Base-by-base conservation (phyloP, 2,797 vertebrate species). In the Enteromius radiatus region DNA sequence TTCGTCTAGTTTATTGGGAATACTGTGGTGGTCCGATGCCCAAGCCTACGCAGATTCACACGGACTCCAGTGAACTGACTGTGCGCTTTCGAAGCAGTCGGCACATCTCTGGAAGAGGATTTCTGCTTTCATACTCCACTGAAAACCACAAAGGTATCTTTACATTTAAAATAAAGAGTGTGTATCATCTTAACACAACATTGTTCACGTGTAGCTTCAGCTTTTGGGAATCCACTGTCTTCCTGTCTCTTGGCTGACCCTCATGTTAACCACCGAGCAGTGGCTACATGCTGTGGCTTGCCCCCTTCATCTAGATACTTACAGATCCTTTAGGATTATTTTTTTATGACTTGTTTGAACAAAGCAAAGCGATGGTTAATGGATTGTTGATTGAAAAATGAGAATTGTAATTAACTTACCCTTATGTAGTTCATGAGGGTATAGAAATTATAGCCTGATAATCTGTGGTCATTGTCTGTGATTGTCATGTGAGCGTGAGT, bases 81-180 rank as follows among this genome's bases (percentile, higher is more conserved):
- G 88, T 97, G 86, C 94, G 87, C 76, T 96, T 97, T 90, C 90
- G 90, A 80, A 95, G 95, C 70, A 92, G 94, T 54, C 92, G 91
- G 19, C 96, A 96, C 0, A 87, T 95, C 61, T 96, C 96, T 1
- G 96, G 96, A 61, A 92, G 95, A 81, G 96, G 96, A 4, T 97
- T 97, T 90, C 91, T 96, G 78, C 90, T 97, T 61, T 95, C 95
- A 61, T 97, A 96, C 70, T 91, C 93, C 59, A 95, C 93, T 3
- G 94, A 92, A 21, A 94, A 96, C 88, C 93, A 94, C 85, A 94
- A 93, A 93, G 96, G 96, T 97, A 93, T 63, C 4, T 1, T 75
- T 33, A 7, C 23, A 38, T 28, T 28, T 21, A 61, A 69, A 63
- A 11, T 23, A 14, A 38, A 31, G 31, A 36, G 19, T 19, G n/a